Evolutionary conservation across 2,888 invertebrate genomes (phyloP), one percentile per base, ranked within the genome.

Genomic region (Drepanosiphum platanoidis): DNA sequence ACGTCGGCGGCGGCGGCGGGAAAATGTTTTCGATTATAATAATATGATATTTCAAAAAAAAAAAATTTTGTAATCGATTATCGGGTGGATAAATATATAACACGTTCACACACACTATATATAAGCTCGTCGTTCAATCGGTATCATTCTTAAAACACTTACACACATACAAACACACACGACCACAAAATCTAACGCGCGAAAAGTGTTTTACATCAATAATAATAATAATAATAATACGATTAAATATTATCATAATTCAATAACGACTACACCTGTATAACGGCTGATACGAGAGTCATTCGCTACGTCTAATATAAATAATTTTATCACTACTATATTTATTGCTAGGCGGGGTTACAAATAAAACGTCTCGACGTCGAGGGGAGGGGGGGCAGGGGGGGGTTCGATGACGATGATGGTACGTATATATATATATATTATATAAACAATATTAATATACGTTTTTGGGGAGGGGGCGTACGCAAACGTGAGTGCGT

Each of bases 111-210:
- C 52, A n/a, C n/a, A n/a, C n/a, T n/a, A n/a, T n/a, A n/a, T 74
- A 74, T 75, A 75, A 75, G 75, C 52, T 75, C 52, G 8, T 52
- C 34, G 7, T 52, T 58, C n/a, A 75, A 34, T n/a, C 18, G 52
- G 52, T 75, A 75, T 75, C 34, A 34, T 34, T 52, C 52, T 22
- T 52, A 52, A 52, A 52, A n/a, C n/a, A n/a, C n/a, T n/a, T 4
- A 52, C 22, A 52, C 18, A 52, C 22, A 52, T 22, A 52, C 52
- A 52, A 52, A 15, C 18, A 42, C 13, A 42, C 46, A 46, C 18
- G 18, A 46, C 13, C 18, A n/a, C n/a, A n/a, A 52, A 1, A 22
- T 18, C 52, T 52, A 46, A 46, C 18, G 22, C 22, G 52, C 15
- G 52, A 52, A 3, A 3, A 52, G 18, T 5, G 18, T 52, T 15